phyloP scores from a whole-genome alignment of 1,140 invertebrate species.

The Trichoplusia ni region DNA sequence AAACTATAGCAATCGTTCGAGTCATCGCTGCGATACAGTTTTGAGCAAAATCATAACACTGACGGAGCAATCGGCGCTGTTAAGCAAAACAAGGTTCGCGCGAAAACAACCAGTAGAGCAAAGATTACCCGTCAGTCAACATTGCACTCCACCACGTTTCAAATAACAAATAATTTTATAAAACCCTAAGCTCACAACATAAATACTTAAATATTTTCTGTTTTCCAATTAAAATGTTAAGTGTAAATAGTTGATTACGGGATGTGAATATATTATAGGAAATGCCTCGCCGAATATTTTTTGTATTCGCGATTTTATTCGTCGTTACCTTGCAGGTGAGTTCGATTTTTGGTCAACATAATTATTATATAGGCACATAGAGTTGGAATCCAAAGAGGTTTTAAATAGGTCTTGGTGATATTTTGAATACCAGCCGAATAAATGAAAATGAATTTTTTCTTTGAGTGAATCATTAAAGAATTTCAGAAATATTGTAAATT shows the following conservation, averaged over 20 bases:
- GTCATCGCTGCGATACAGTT: slow-evolving; percentile 27
- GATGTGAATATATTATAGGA: slow-evolving; percentile 44
- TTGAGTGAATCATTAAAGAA: too few relatives aligned
- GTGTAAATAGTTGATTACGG: slow-evolving; percentile 44
- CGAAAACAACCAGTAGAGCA: slow-evolving; percentile 38
- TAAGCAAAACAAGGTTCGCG: slow-evolving; percentile 55
- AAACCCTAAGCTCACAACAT: not conserved
- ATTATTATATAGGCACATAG: too few relatives aligned
- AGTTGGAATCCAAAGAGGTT: too few relatives aligned
- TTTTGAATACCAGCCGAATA: too few relatives aligned
- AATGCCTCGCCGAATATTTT: slow-evolving; percentile 60
- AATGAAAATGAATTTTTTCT: too few relatives aligned
- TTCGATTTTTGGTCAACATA: not conserved
- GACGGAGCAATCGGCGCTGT: slow-evolving; percentile 35
- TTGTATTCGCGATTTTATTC: slow-evolving; percentile 49
- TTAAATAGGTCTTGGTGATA: too few relatives aligned
- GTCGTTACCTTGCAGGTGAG: slow-evolving; percentile 62
- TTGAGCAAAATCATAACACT: slow-evolving; percentile 53
- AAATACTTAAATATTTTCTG: not conserved
- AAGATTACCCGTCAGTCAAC: slow-evolving; percentile 40
- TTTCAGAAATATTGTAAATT: too few relatives aligned
- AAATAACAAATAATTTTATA: slow-evolving; percentile 11
- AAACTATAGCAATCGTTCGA: slow-evolving; percentile 14
- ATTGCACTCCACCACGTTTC: not conserved
- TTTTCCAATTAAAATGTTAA: slow-evolving; percentile 21